phyloP scores from a whole-genome alignment of 2,888 invertebrate genomes.

The Tipula vernalis region DNA sequence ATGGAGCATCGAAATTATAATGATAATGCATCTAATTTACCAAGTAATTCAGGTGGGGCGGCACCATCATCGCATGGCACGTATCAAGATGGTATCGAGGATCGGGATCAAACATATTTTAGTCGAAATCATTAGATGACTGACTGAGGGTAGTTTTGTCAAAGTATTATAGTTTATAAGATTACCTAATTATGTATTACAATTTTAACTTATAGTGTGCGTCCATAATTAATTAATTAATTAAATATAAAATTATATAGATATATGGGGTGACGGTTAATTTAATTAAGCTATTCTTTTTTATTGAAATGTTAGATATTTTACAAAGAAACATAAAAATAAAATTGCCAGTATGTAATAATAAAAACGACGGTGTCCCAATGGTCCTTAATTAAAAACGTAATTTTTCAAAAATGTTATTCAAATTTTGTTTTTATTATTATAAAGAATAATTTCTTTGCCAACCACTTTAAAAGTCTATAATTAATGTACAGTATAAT shows the following conservation, averaged over 20 bases:
- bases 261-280: background rate
- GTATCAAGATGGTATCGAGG: slow-evolving; percentile 9
- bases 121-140: slow-evolving; percentile 1
- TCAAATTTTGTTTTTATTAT: background rate
- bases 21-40: background rate
- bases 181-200: background rate
- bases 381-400: background rate
- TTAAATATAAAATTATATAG: too few relatives aligned
- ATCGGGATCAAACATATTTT: slow-evolving; percentile 8
- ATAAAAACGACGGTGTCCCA: background rate
- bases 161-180: background rate
- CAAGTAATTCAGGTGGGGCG: background rate
- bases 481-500: background rate
- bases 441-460: background rate
- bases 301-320: background rate
- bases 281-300: background rate
- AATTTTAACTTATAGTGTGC: background rate
- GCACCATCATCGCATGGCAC: background rate
- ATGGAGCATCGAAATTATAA: background rate
- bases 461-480: background rate
- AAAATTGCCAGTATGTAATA: background rate
- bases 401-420: background rate
- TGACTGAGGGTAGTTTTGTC: background rate
- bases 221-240: background rate
- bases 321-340: background rate